These are phyloP conservation scores for Actinia tenebrosa DNA, from an alignment of 64 coral and sea anemone genomes.

Conservation along the genomic window DNA sequence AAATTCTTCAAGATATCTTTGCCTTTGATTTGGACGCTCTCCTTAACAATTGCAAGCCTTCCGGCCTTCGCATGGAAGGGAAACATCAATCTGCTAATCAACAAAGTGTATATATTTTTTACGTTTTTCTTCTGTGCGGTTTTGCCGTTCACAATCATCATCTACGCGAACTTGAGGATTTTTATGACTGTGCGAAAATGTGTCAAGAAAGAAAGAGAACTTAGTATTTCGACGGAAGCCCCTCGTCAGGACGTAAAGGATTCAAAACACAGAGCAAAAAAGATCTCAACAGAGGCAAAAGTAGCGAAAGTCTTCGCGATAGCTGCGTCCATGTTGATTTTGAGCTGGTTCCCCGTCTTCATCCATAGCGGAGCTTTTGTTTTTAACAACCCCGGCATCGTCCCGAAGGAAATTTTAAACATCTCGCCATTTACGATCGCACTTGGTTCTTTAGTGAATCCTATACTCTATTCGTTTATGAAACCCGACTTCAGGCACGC, in stretches of 20 bases:
- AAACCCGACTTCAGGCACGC: slow-evolving; percentile 78
- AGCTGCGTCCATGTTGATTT: slow-evolving; percentile 44
- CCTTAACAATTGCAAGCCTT: slow-evolving; percentile 36
- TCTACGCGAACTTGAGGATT: slow-evolving; percentile 56
- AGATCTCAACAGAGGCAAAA: slow-evolving; percentile 52
- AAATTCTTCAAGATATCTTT: slow-evolving; percentile 45
- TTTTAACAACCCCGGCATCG: not conserved
- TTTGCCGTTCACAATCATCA: slow-evolving; percentile 42
- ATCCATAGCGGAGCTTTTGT: slow-evolving; percentile 18
- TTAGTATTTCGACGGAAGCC: slow-evolving; percentile 33
- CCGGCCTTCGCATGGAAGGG: slow-evolving; percentile 38
- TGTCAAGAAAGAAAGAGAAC: slow-evolving; percentile 39
- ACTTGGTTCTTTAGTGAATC: slow-evolving; percentile 67
- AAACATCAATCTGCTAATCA: slow-evolving; percentile 14
- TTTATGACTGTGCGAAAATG: slow-evolving; percentile 33
- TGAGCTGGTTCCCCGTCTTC: slow-evolving; percentile 53
- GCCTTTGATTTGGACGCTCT: slow-evolving; percentile 44
- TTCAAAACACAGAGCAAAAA: not conserved
- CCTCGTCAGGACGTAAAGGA: not conserved
- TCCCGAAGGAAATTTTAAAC: slow-evolving; percentile 17
- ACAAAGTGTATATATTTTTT: slow-evolving; percentile 39
- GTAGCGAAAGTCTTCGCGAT: slow-evolving; percentile 57
- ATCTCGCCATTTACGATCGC: slow-evolving; percentile 66
- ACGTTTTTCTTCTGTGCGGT: slow-evolving; percentile 27
- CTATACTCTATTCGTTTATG: slow-evolving; percentile 71